Base-by-base conservation (phyloP, 2,888 invertebrate species). In the Nebria salina region DNA sequence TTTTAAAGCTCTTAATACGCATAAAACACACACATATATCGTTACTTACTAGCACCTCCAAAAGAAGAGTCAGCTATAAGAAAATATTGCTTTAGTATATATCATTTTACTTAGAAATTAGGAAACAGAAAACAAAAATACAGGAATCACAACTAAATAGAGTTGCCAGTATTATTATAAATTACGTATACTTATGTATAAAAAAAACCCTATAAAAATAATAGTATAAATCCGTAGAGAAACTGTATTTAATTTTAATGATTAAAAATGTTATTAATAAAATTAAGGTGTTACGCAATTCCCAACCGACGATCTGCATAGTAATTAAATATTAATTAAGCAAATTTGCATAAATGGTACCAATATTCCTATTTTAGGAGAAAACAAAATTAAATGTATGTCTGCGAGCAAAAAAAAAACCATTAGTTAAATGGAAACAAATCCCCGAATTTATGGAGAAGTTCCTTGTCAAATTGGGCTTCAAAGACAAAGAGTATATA, bases 21-120 rank as follows among this genome's bases (percentile, higher is more conserved):
- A 70, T 25, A 70, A 11, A 15, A 83, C 77, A 82, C 70, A 83
- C 77, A 83, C 64, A 74, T 42, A 80, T 20, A 75, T 64, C 79
- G 78, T 82, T 86, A 92, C 92, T 92, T 91, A 92, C 92, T 91
- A 89, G 91, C 90, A 89, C 92, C 92, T 92, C 89, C 90, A 88
- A 88, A 88, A 87, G 88, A 87, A 86, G 87, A 87, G 65, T 79
- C 79, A 79, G 79, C 79, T 79, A 79, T 43, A 79, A 75, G 70
- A 75, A 79, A 66, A 79, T 79, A 79, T 11, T 68, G 74, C 11
- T 75, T 79, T 75, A 79, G 79, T 79, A 79, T 42, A 20, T 65
- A 20, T 78, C 11, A n/a, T 42, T 25, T 66, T 70, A 54, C 25
- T 20, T 73, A 26, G n/a, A 72, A 72, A 72, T 26, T 25, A 66